phyloP scores from a whole-genome alignment of 2,888 invertebrate species.

The Geophilus truncorum region DNA sequence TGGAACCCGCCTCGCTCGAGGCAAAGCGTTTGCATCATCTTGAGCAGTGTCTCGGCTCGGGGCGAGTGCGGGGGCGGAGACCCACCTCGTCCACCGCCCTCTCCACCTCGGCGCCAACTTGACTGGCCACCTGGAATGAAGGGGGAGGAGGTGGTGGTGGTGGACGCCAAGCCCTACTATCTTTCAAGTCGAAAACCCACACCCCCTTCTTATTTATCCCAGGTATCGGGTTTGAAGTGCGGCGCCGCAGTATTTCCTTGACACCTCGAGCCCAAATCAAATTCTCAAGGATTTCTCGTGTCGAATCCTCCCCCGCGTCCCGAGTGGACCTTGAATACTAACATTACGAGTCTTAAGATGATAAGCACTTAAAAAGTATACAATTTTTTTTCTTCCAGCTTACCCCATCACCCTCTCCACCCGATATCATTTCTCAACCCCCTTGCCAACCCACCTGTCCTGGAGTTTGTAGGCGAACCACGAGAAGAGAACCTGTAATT shows the following conservation, averaged over 20 bases:
- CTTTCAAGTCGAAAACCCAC: background rate
- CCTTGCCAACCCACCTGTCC: constrained; percentile 10
- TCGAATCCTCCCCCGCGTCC: background rate
- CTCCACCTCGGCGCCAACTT: background rate
- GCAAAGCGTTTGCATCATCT: background rate
- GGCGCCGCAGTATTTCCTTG: background rate
- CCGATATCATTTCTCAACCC: too few relatives aligned
- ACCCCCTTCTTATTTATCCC: background rate
- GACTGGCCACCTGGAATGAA: constrained; percentile 5
- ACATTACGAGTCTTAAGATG: background rate
- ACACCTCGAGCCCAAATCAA: background rate
- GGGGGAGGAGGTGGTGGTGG: background rate
- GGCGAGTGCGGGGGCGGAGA: background rate
- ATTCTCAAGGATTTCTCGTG: background rate
- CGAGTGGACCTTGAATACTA: background rate
- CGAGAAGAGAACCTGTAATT: constrained; percentile 28
- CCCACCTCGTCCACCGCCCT: constrained; percentile 1
- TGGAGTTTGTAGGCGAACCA: background rate
- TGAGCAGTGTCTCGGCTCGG: background rate
- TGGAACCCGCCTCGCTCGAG: background rate
- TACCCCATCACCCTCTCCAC: background rate
- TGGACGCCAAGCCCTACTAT: background rate
- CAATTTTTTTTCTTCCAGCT: background rate
- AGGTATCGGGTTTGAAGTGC: background rate
- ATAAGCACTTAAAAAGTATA: too few relatives aligned